Evolutionary conservation across 2,888 invertebrate genomes (phyloP).

Genomic region (Macaria notata): DNA sequence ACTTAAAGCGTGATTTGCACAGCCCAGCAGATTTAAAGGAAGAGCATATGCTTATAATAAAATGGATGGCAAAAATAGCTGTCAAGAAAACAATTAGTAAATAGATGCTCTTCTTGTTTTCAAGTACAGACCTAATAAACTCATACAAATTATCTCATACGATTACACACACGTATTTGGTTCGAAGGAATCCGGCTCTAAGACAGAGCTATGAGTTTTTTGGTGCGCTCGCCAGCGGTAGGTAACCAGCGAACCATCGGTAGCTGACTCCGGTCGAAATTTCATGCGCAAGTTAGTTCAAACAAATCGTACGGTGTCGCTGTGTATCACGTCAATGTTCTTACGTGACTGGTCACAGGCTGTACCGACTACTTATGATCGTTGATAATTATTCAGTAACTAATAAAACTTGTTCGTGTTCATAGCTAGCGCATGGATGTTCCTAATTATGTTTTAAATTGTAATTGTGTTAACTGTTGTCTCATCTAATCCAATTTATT

Average conservation of each 20-base stretch:
- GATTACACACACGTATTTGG: constrained; percentile 78
- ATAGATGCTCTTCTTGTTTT: constrained; percentile 27
- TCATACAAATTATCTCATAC: constrained; percentile 75
- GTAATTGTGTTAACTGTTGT: too few relatives aligned
- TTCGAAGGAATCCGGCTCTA: constrained; percentile 74
- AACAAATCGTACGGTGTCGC: constrained; percentile 81
- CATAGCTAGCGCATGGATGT: too few relatives aligned
- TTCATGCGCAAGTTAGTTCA: constrained; percentile 79
- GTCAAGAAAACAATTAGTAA: too few relatives aligned
- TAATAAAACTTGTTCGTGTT: too few relatives aligned
- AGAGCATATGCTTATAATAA: too few relatives aligned
- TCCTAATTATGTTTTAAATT: too few relatives aligned
- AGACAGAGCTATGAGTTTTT: constrained; percentile 69
- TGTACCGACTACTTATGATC: constrained; percentile 14
- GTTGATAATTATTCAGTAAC: too few relatives aligned
- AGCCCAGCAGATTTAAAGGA: too few relatives aligned
- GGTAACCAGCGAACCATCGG: constrained; percentile 80
- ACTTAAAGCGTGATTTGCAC: too few relatives aligned
- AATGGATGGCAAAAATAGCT: too few relatives aligned
- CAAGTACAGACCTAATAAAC: constrained; percentile 52
- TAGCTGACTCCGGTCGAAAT: constrained; percentile 71
- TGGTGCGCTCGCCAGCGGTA: constrained; percentile 64
- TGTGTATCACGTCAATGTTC: constrained; percentile 65
- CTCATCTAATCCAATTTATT: too few relatives aligned
- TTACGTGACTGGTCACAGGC: constrained; percentile 52